Percentiles rank a stretch among this genome's conserved stretches.
phyloP scores from a whole-genome alignment of 2,797 vertebrate species.

The Pantherophis alleghaniensis region DNA sequence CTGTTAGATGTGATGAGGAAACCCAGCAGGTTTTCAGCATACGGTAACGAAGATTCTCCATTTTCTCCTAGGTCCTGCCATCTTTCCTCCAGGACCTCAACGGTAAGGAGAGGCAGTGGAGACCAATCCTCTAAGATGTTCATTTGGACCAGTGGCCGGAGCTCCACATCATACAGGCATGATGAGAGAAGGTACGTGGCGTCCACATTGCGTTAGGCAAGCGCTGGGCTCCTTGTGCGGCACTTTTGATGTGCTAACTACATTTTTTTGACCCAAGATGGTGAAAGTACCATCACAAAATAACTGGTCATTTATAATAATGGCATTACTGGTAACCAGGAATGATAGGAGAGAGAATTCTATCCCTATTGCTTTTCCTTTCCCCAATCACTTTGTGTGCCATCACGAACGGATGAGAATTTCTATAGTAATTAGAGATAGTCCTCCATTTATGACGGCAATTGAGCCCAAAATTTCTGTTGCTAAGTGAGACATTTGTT shows the following conservation, averaged over 20 bases:
- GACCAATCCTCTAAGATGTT: slow-evolving; percentile 86
- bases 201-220: not conserved
- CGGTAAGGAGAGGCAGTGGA: slow-evolving; percentile 69
- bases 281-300: not conserved
- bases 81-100: slow-evolving; percentile 70
- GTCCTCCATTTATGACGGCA: not conserved
- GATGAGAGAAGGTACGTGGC: slow-evolving; percentile 84
- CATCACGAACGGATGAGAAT: not conserved
- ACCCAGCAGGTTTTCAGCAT: slow-evolving; percentile 19
- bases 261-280: not conserved
- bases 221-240: not conserved
- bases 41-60: slow-evolving; percentile 61
- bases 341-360: too few species aligned
- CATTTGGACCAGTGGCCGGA: slow-evolving; percentile 90
- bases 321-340: not conserved
- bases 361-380: not conserved
- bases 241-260: not conserved
- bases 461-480: not conserved
- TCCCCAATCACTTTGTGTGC: not conserved
- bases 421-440: slow-evolving; percentile 26
- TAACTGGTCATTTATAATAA: not conserved
- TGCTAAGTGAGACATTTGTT: not conserved
- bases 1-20: slow-evolving; percentile 1
- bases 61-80: slow-evolving; percentile 80
- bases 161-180: slow-evolving; percentile 78